Conservation (phyloP, 2,888 invertebrate genomes). For the Linyphia triangularis region DNA sequence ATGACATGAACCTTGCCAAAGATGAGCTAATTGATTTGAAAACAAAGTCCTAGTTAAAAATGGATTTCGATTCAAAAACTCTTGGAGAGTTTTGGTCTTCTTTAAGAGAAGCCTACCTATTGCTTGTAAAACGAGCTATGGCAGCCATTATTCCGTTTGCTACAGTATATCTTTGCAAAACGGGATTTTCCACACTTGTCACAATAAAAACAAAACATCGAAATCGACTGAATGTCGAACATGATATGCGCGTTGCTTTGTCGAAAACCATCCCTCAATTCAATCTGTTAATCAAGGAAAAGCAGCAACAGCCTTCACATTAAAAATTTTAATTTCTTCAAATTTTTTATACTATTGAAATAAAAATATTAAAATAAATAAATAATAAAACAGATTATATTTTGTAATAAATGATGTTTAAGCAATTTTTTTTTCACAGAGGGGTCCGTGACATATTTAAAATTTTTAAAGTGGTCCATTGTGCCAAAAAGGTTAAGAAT, state of each 20-base stretch:
- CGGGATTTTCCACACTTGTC: conserved; percentile 55
- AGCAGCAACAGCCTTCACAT: conserved; percentile 52
- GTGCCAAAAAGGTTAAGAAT: too few relatives aligned
- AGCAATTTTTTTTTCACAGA: conserved; percentile 46
- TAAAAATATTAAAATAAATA: too few relatives aligned
- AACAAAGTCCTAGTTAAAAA: conserved; percentile 48
- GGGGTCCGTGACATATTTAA: conserved; percentile 56
- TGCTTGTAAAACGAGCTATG: conserved; percentile 62
- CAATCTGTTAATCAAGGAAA: conserved; percentile 55
- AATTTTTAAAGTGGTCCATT: conserved; percentile 54
- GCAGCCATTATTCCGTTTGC: conserved; percentile 62
- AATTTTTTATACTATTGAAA: conserved; percentile 11
- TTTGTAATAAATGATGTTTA: too few relatives aligned
- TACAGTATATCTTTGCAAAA: too few relatives aligned
- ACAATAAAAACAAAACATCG: conserved; percentile 57
- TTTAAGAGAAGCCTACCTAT: conserved; percentile 60
- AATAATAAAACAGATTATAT: too few relatives aligned
- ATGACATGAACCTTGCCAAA: conserved; percentile 57
- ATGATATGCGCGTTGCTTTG: conserved; percentile 52
- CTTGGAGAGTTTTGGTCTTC: too few relatives aligned
- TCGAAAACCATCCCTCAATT: conserved; percentile 51
- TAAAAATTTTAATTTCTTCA: conserved; percentile 37
- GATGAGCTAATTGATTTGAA: conserved; percentile 57
- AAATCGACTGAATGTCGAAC: conserved; percentile 55
- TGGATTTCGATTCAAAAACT: conserved; percentile 57